These are phyloP conservation scores for Danio jaintianensis DNA, from an alignment of 2,797 vertebrate species.

Conservation along the genomic window DNA sequence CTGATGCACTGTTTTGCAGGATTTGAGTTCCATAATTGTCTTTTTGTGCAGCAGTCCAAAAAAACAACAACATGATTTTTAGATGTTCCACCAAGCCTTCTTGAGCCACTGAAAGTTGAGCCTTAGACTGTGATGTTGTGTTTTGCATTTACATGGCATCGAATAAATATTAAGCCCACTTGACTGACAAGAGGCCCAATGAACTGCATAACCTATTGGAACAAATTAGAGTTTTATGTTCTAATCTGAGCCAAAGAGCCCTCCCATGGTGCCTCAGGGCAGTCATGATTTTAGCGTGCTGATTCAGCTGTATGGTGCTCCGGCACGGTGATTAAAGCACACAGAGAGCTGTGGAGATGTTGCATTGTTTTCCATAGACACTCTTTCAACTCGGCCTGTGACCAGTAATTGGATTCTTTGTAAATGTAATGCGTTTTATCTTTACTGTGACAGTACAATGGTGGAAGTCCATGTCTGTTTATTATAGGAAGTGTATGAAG, in stretches of 20 bases:
- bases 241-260: slow-evolving; percentile 49
- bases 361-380: slow-evolving; percentile 55
- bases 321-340: slow-evolving; percentile 56
- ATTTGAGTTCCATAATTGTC: not conserved
- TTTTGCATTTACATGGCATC: not conserved
- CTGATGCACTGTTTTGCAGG: slow-evolving; percentile 2
- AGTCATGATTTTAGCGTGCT: slow-evolving; percentile 37
- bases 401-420: slow-evolving; percentile 59
- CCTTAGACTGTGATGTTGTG: not conserved
- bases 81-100: slow-evolving; percentile 7
- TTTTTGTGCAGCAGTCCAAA: not conserved
- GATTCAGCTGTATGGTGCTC: slow-evolving; percentile 26
- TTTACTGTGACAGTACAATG: slow-evolving; percentile 33
- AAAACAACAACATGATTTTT: not conserved
- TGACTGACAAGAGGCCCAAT: slow-evolving; percentile 44
- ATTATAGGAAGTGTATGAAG: slow-evolving; percentile 37
- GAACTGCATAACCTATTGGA: slow-evolving; percentile 52
- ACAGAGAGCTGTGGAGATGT: slow-evolving; percentile 34
- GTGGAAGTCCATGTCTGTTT: slow-evolving; percentile 17
- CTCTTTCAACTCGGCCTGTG: slow-evolving; percentile 52
- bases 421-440: slow-evolving; percentile 50
- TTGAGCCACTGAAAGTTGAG: not conserved
- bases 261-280: slow-evolving; percentile 42
- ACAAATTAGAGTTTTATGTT: slow-evolving; percentile 58
- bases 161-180: slow-evolving; percentile 22